Percentiles rank a stretch among this genome's conserved stretches.
These are phyloP conservation scores for Tenodera sinensis DNA, from an alignment of 2,888 invertebrate species.

Conservation along the genomic window DNA sequence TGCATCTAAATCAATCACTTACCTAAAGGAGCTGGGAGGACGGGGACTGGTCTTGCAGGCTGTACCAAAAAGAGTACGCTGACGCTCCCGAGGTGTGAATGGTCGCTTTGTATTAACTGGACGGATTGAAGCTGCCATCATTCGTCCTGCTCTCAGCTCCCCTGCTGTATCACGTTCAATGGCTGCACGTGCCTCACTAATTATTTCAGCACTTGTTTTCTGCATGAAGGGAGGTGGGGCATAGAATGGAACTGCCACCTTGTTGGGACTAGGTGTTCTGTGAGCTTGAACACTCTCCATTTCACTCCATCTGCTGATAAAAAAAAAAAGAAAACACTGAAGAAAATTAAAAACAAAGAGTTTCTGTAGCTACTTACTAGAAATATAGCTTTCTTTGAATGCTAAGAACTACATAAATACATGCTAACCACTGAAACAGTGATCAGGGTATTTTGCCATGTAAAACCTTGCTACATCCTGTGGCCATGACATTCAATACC, in stretches of 20 bases:
- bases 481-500: too few relatives aligned
- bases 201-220: slow-evolving; percentile 77
- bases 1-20: slow-evolving; percentile 33
- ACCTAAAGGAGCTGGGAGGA: slow-evolving; percentile 77
- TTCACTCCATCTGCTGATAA: background rate
- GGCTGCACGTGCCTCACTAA: slow-evolving; percentile 71
- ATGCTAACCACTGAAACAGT: too few relatives aligned
- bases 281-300: background rate
- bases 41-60: slow-evolving; percentile 51
- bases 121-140: slow-evolving; percentile 40
- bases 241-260: slow-evolving; percentile 55
- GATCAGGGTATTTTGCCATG: too few relatives aligned
- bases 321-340: background rate
- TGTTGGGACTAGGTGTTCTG: slow-evolving; percentile 4
- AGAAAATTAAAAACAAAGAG: background rate
- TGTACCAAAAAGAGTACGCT: slow-evolving; percentile 70
- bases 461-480: too few relatives aligned
- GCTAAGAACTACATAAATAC: too few relatives aligned
- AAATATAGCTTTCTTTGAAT: too few relatives aligned
- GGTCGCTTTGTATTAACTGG: slow-evolving; percentile 78
- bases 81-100: slow-evolving; percentile 78
- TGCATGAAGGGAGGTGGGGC: slow-evolving; percentile 51
- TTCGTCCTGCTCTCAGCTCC: slow-evolving; percentile 36
- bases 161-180: slow-evolving; percentile 43
- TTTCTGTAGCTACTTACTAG: too few relatives aligned